A percentile compares a stretch with the other conserved stretches of the same genome.
Evolutionary conservation across 2,797 vertebrate genomes (phyloP).

Genomic region (Apodemus agrarius): DNA sequence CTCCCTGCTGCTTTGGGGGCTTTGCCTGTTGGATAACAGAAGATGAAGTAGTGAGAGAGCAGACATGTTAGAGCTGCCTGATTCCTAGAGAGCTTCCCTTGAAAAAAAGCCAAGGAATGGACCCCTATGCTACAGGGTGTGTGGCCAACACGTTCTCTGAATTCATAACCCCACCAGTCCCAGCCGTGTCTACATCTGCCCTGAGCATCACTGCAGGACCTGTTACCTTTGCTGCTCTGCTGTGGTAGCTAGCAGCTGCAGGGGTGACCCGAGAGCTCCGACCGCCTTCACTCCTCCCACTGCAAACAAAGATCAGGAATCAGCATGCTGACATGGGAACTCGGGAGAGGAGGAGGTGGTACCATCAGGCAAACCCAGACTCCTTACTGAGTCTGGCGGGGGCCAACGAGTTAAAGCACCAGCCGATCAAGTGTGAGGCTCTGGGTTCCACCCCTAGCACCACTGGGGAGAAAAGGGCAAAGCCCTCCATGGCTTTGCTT

Average conservation of each 20-base stretch:
- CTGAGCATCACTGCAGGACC: not conserved
- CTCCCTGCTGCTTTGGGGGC: constrained; percentile 72
- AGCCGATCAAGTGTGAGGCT: no score
- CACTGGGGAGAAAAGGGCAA: not conserved
- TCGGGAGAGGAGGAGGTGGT: not conserved
- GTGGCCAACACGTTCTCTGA: not conserved
- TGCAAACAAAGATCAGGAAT: constrained; percentile 58
- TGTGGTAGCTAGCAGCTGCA: not conserved
- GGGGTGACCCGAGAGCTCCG: constrained; percentile 29
- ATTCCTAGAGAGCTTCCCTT: not conserved
- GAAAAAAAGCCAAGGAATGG: not conserved
- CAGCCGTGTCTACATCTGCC: not conserved
- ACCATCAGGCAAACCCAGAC: not conserved
- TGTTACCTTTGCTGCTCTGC: constrained; percentile 80
- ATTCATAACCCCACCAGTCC: not conserved
- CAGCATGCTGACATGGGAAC: not conserved
- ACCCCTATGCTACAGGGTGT: not conserved
- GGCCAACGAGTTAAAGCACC: not conserved
- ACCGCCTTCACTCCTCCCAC: constrained; percentile 14
- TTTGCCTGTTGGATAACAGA: constrained; percentile 70
- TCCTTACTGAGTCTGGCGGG: not conserved
- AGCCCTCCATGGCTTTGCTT: not conserved
- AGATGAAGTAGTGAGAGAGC: not conserved
- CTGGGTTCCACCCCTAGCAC: no score
- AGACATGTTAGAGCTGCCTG: not conserved